Base-by-base conservation (phyloP, 2,797 vertebrate species). In the Propithecus deckenii region DNA sequence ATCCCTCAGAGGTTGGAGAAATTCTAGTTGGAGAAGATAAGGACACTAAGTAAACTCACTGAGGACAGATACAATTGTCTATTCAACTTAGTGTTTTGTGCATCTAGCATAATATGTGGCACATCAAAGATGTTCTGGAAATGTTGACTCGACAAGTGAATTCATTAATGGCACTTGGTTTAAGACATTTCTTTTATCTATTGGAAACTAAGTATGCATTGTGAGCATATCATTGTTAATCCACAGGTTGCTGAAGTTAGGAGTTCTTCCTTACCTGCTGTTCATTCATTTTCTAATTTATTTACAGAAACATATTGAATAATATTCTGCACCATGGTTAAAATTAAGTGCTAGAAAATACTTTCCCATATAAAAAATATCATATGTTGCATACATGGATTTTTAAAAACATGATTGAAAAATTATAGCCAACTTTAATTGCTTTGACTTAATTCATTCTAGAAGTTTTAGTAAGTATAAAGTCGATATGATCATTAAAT, bases 381-480 rank as follows among this genome's bases (percentile, higher is more conserved):
- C 30, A n/a, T 48, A 35, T 23, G 6, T n/a, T 23, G 1, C 65
- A 74, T 35, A 69, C 25, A 69, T 18, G 2, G 17, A 88, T 74
- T 97, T 59, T 94, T 4, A 13, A 65, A 95, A 91, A 74, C 23
- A n/a, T 28, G 59, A 14, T 30, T 87, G 46, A 57, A 69, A 97
- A 88, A 81, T 38, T 71, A 57, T 25, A 86, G 23, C 38, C 11
- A 38, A 20, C 4, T 91, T 78, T 57, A 75, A n/a, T 92, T 83
- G 32, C 50, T 90, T 96, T 75, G 9, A 78, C 38, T 76, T 65
- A 84, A 86, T 59, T 79, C 65, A 89, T 81, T 25, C 46, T 86
- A 67, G 32, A 93, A 55, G 3, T 79, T 88, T 86, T 84, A 85
- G 7, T 69, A 43, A 2, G 4, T 74, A 41, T 87, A 81, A 96